phyloP scores from a whole-genome alignment of 2,888 invertebrate genomes.

The Lochmaea capreae region DNA sequence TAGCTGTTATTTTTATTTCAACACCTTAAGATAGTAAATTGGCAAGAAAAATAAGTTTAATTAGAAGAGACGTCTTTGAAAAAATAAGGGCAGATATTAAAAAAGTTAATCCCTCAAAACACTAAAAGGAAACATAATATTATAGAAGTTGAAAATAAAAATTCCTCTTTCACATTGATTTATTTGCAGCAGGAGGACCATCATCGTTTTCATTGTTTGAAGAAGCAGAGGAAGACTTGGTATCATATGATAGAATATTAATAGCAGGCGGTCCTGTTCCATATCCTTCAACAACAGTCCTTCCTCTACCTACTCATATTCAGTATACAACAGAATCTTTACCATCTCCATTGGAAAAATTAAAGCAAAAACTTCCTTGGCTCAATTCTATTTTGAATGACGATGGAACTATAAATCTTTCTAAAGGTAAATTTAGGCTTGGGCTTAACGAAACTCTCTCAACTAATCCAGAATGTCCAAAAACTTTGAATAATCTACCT shows the following conservation, averaged over 20 bases:
- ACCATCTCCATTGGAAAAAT: constrained; percentile 6
- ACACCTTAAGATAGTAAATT: too few relatives aligned
- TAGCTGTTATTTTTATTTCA: too few relatives aligned
- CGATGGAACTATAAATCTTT: constrained; percentile 49
- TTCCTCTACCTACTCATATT: neutral
- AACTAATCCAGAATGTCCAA: constrained; percentile 46
- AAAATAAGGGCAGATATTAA: too few relatives aligned
- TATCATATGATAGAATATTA: neutral
- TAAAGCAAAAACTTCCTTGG: constrained; percentile 49
- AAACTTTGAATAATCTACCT: constrained; percentile 43
- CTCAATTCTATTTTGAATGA: constrained; percentile 46
- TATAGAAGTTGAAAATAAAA: too few relatives aligned
- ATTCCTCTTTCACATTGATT: too few relatives aligned
- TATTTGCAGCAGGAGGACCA: too few relatives aligned
- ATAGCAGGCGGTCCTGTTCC: neutral
- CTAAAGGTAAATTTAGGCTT: constrained; percentile 50
- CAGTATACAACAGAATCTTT: neutral
- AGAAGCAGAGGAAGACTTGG: neutral
- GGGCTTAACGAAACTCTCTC: constrained; percentile 48
- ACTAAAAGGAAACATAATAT: too few relatives aligned
- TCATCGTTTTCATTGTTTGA: neutral
- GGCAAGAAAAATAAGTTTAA: too few relatives aligned
- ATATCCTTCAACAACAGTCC: constrained; percentile 4
- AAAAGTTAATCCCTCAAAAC: too few relatives aligned
- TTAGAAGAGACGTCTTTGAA: too few relatives aligned